These are phyloP conservation scores for Heliopora coerulea DNA, from an alignment of 92 coral and sea anemone genomes.

Conservation along the genomic window DNA sequence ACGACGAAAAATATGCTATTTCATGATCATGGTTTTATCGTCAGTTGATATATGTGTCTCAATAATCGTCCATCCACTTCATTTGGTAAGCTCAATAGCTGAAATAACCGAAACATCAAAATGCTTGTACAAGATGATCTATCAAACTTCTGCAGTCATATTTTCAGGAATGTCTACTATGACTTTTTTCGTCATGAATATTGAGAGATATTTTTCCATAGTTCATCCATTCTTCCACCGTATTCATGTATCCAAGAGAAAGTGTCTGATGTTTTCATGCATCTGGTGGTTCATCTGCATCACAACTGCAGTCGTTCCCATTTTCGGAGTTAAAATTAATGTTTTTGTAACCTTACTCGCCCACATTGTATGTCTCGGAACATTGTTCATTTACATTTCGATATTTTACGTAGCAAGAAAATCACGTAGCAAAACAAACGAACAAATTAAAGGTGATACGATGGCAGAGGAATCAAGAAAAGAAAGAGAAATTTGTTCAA, in stretches of 20 bases:
- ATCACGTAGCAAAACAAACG: background rate
- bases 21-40: conserved; percentile 25
- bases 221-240: conserved; percentile 13
- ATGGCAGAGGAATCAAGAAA: too few relatives aligned
- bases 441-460: background rate
- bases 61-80: conserved; percentile 7
- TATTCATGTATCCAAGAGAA: background rate
- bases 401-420: conserved; percentile 29
- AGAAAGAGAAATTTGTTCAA: too few relatives aligned
- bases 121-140: conserved; percentile 19
- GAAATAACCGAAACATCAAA: conserved; percentile 1
- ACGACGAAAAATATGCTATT: conserved; percentile 10
- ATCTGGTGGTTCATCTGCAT: conserved; percentile 1
- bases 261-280: background rate
- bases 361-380: conserved; percentile 11
- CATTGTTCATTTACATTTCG: conserved; percentile 10
- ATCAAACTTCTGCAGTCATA: background rate
- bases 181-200: conserved; percentile 32
- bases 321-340: background rate
- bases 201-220: conserved; percentile 24
- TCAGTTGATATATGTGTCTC: conserved; percentile 24
- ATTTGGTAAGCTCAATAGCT: conserved; percentile 6
- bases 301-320: background rate
- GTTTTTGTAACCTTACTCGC: background rate
- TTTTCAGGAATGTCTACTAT: conserved; percentile 18